These are phyloP conservation scores for Phenacoccus solenopsis DNA, from an alignment of 1,140 invertebrate species.

Conservation along the genomic window DNA sequence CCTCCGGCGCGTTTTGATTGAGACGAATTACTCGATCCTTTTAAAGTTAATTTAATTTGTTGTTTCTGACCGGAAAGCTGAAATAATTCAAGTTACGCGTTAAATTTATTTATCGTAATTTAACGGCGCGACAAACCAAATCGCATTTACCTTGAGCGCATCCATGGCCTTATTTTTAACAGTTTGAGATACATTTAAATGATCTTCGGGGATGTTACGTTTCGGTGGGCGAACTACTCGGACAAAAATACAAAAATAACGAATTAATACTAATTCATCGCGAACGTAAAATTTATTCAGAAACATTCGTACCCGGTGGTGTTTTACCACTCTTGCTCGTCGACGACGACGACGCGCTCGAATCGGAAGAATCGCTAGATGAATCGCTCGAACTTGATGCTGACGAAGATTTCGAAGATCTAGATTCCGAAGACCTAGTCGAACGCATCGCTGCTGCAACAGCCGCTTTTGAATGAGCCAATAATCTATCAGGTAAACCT, in stretches of 20 bases:
- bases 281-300: no score
- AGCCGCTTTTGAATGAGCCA: constrained; percentile 24
- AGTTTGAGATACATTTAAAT: constrained; percentile 28
- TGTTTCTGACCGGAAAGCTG: constrained; percentile 45
- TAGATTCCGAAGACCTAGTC: constrained; percentile 21
- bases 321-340: constrained; percentile 28
- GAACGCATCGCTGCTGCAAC: constrained; percentile 8
- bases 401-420: constrained; percentile 23
- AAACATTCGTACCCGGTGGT: not conserved
- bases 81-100: constrained; percentile 14
- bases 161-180: constrained; percentile 38
- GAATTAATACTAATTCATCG: no score
- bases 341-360: constrained; percentile 36
- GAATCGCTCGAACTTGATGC: constrained; percentile 24
- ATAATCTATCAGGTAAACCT: constrained; percentile 23
- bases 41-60: constrained; percentile 57
- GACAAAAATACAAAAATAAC: no score
- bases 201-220: constrained; percentile 26
- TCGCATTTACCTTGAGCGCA: constrained; percentile 36
- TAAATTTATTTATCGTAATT: not conserved
- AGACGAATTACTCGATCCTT: constrained; percentile 29
- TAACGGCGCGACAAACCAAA: no score
- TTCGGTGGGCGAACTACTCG: not conserved
- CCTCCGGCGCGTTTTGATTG: not conserved
- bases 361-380: constrained; percentile 39